Evolutionary conservation across 1,140 invertebrate genomes (phyloP).

Genomic region (Yoshiicerus persimilis): DNA sequence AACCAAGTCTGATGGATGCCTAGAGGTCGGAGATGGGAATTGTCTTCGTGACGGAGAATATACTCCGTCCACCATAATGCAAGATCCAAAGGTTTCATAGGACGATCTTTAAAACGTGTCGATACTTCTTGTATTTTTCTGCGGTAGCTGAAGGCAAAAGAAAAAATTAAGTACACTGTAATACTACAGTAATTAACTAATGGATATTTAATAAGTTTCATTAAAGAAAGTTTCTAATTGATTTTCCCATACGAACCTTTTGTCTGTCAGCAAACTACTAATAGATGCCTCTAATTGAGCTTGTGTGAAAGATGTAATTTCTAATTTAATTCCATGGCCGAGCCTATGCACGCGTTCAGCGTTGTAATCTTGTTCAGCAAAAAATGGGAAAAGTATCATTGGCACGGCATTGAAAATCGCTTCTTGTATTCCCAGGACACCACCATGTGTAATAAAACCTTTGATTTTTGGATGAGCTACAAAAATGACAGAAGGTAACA

Average conservation of each 20-base stretch:
- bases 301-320: constrained; percentile 43
- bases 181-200: not conserved
- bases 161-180: not conserved
- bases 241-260: not conserved
- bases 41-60: constrained; percentile 58
- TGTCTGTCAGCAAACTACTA: constrained; percentile 13
- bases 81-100: constrained; percentile 42
- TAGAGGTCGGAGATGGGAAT: not conserved
- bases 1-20: constrained; percentile 31
- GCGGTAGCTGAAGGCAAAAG: not conserved
- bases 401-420: constrained; percentile 54
- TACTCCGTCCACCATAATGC: constrained; percentile 62
- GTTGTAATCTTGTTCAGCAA: constrained; percentile 55
- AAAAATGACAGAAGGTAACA: not conserved
- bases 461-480: not conserved
- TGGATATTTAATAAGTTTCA: not conserved
- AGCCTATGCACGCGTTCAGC: constrained; percentile 27
- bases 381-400: constrained; percentile 54
- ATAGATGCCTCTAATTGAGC: constrained; percentile 31
- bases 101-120: constrained; percentile 45
- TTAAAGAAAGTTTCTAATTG: not conserved
- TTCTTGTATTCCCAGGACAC: constrained; percentile 55
- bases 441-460: constrained; percentile 56
- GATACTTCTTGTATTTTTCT: not conserved
- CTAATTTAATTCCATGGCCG: constrained; percentile 45